Evolutionary conservation across 2,888 invertebrate species (phyloP), one percentile per base, ranked within the genome.

Genomic region (Sicus ferrugineus): DNA sequence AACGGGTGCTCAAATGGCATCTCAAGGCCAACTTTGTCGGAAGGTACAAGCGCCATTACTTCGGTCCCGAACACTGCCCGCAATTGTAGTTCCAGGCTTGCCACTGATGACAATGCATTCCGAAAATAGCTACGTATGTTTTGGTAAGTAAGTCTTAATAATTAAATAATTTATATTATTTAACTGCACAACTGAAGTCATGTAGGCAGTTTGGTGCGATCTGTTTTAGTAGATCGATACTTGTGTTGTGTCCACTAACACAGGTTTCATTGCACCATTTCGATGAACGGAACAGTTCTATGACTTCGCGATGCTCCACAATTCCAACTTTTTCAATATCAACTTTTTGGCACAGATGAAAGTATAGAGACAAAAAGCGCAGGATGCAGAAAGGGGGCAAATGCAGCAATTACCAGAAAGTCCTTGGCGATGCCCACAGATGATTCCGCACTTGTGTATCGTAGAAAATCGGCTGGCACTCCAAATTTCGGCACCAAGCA

Each of bases 71-170:
- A 95, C 95, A 6, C 86, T 95, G 70, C 95, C 95, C 52, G 94
- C 95, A 74, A 95, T 95, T 81, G 91, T 95, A 58, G 92, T 93
- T 52, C 95, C 95, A 1, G 94, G 94, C 65, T 89, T 95, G 80
- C 82, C 82, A 74, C 92, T 94, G 77, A 88, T 94, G 34, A 93
- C 94, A 75, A 91, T 94, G 68, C 93, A 94, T 86, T 89, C 94
- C 76, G 93, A 93, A 79, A 78, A 81, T 64, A 90, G 91, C 68
- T 88, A 89, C 74, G 88, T 89, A 78, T 87, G 81, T 73, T 81
- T 87, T 84, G 88, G 88, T 88, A 77, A 77, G 81, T 21, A 5
- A 9, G 23, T 5, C 79, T 66, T 31, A 30, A 26, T 34, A 48
- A 34, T 54, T 26, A 28, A 48, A 58, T 52, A 52, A 11, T 11